Percentiles rank a stretch among this genome's conserved stretches.
phyloP scores from a whole-genome alignment of 2,888 invertebrate species.

The Drosophila siamana region DNA sequence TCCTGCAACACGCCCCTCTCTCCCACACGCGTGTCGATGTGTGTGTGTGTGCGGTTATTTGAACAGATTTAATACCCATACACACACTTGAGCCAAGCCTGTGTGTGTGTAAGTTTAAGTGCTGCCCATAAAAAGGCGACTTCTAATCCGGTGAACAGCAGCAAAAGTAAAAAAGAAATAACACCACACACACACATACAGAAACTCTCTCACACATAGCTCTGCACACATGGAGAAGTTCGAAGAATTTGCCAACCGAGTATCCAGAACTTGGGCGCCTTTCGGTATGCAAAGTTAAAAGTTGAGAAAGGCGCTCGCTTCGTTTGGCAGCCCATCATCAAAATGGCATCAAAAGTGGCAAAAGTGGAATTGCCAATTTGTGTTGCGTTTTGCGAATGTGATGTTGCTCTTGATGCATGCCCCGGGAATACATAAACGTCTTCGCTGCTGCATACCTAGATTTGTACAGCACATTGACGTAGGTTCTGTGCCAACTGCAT shows the following conservation, averaged over 20 bases:
- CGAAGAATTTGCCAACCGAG: constrained; percentile 64
- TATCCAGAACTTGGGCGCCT: constrained; percentile 34
- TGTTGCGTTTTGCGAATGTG: constrained; percentile 44
- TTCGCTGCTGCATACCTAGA: background rate
- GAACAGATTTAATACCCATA: constrained; percentile 76
- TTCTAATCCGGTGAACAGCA: constrained; percentile 67
- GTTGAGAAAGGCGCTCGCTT: constrained; percentile 43
- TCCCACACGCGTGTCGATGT: constrained; percentile 14
- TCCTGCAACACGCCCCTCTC: background rate
- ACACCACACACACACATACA: constrained; percentile 41
- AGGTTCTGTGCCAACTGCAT: background rate
- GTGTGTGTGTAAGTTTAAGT: constrained; percentile 65
- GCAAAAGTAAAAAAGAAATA: constrained; percentile 60
- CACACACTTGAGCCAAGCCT: constrained; percentile 41
- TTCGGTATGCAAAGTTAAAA: constrained; percentile 59
- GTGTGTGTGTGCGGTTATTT: constrained; percentile 68
- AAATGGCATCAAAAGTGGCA: constrained; percentile 72
- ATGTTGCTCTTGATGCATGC: constrained; percentile 35
- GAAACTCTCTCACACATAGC: background rate
- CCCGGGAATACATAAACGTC: constrained; percentile 8
- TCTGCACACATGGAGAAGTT: constrained; percentile 40
- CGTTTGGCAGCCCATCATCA: constrained; percentile 65
- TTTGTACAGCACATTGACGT: background rate
- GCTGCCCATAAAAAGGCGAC: constrained; percentile 71
- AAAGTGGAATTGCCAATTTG: constrained; percentile 77